Percentiles rank a stretch among this genome's conserved stretches.
These are phyloP conservation scores for Osmerus mordax DNA, from an alignment of 2,113 vertebrate genomes.

Conservation along the genomic window DNA sequence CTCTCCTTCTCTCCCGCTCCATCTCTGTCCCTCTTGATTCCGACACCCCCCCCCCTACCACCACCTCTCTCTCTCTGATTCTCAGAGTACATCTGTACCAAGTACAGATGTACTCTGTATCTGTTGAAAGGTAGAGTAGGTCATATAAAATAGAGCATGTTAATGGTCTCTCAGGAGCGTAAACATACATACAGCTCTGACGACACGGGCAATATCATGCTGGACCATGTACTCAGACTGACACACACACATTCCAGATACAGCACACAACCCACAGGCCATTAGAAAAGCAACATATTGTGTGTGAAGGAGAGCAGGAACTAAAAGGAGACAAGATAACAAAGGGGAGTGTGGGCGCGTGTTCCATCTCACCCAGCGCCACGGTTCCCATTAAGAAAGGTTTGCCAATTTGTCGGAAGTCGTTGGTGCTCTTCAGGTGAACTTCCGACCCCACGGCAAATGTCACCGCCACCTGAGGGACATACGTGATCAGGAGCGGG, in stretches of 20 bases:
- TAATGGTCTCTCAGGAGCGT: too few species aligned
- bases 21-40: slow-evolving; percentile 21
- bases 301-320: neutral
- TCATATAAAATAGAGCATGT: too few species aligned
- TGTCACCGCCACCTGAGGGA: slow-evolving; percentile 69
- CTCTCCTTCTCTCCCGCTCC: slow-evolving; percentile 8
- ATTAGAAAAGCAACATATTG: neutral
- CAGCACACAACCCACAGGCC: too few species aligned
- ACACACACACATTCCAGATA: too few species aligned
- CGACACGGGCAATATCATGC: too few species aligned
- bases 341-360: slow-evolving; percentile 5
- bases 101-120: too few species aligned
- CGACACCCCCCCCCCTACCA: slow-evolving; percentile 9
- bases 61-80: too few species aligned
- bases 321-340: neutral
- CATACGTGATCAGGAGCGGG: neutral
- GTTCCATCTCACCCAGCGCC: slow-evolving; percentile 63
- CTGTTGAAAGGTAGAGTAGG: too few species aligned
- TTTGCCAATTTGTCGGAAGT: slow-evolving; percentile 70
- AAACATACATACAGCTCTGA: too few species aligned
- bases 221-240: too few species aligned
- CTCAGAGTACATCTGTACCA: too few species aligned
- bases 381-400: slow-evolving; percentile 73
- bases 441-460: slow-evolving; percentile 74
- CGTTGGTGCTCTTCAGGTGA: slow-evolving; percentile 67